These are phyloP conservation scores for Meteorus cinctellus DNA, from an alignment of 2,888 invertebrate genomes.

Conservation along the genomic window DNA sequence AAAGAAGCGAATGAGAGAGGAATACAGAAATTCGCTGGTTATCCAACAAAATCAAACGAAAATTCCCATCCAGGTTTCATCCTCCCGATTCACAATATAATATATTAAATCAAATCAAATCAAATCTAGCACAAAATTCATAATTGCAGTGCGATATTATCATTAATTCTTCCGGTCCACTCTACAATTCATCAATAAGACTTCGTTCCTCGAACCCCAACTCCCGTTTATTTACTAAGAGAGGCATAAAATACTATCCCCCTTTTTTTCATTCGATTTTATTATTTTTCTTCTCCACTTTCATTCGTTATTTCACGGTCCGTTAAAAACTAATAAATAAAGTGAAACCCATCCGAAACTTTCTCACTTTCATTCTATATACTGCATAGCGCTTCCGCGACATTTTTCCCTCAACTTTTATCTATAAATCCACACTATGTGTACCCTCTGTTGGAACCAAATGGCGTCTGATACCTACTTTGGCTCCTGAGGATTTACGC, in stretches of 20 bases:
- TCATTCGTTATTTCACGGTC: slow-evolving; percentile 16
- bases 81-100: background rate
- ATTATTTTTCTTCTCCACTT: slow-evolving; percentile 2
- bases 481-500: slow-evolving; percentile 40
- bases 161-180: no score
- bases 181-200: no score
- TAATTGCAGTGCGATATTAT: no score
- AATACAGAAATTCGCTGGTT: no score
- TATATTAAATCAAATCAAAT: background rate
- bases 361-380: slow-evolving; percentile 31
- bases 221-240: background rate
- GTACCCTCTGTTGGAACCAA: slow-evolving; percentile 27
- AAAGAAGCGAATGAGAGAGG: background rate
- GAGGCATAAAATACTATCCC: background rate
- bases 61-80: background rate
- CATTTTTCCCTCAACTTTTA: slow-evolving; percentile 33
- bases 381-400: slow-evolving; percentile 22
- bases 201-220: no score
- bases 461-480: slow-evolving; percentile 26
- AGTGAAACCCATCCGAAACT: slow-evolving; percentile 31
- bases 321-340: slow-evolving; percentile 32
- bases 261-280: background rate
- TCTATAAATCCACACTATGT: slow-evolving; percentile 34
- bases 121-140: background rate
- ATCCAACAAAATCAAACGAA: background rate